Evolutionary conservation across 2,797 vertebrate genomes (phyloP).

Genomic region (Prionace glauca): DNA sequence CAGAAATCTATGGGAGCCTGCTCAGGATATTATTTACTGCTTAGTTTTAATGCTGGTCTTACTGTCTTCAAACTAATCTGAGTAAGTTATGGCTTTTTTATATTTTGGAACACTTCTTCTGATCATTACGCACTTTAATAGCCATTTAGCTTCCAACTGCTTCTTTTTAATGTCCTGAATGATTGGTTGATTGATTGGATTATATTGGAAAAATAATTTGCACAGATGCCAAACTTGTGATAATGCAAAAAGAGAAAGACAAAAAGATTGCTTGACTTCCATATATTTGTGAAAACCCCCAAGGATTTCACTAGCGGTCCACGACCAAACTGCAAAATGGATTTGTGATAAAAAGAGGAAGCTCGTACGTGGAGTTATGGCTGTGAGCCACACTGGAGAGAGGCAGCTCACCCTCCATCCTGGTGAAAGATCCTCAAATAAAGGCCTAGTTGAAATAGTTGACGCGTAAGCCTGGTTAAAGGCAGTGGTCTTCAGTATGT

Average conservation of each 20-base stretch:
- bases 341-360: background rate
- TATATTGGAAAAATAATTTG: background rate
- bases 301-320: background rate
- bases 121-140: background rate
- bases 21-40: background rate
- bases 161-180: background rate
- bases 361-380: background rate
- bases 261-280: background rate
- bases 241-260: background rate
- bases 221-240: background rate
- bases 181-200: background rate
- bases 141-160: background rate
- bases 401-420: background rate
- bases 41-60: background rate
- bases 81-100: background rate
- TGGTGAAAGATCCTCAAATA: background rate
- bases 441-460: background rate
- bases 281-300: background rate
- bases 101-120: background rate
- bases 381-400: background rate
- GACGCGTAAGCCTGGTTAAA: background rate
- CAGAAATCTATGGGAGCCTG: background rate
- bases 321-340: background rate
- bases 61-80: background rate
- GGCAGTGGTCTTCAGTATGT: background rate